Base-by-base conservation (phyloP, 2,888 invertebrate genomes). In the Callimorpha dominula region DNA sequence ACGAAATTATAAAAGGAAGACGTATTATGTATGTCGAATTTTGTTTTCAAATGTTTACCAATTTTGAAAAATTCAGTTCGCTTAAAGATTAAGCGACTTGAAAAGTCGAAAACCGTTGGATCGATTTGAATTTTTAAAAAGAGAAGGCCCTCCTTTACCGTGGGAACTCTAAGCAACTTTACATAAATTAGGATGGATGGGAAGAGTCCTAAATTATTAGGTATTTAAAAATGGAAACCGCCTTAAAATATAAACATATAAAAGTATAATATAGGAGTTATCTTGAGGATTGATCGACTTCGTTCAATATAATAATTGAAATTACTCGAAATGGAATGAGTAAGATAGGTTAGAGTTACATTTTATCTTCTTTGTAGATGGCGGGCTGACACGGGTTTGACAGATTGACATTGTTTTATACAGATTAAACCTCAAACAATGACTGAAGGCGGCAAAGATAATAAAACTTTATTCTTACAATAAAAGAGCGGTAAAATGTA, bases 351-450 rank as follows among this genome's bases (percentile, higher is more conserved):
- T 60, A n/a, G n/a, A 11, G n/a, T 11, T 17, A 40, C 15, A 63
- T 63, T 63, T 63, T 63, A 57, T 57, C 57, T 57, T 20, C 54
- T 57, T 57, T 31, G 20, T 60, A 60, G 31, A 60, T 60, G 14
- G 14, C 31, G 60, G 31, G 17, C 42, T 64, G 43, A 64, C 64
- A 64, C 31, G 31, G 60, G 60, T 60, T 60, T 31, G 60, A 60
- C 60, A 60, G 31, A 60, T 60, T 60, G 60, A 60, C 31, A 60
- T 57, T 57, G 20, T 60, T 60, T 31, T 60, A 31, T 31, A 60
- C 60, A 60, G 60, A 60, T 60, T 60, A 60, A 14, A 60, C 60
- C 20, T 5, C 60, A 31, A 60, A 60, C 7, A 60, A 14, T 60
- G 14, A 31, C 60, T 31, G 31, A 20, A 60, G 60, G 20, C 60